Evolutionary conservation across 2,888 invertebrate species (phyloP), one percentile per base, ranked within the genome.

Genomic region (Xylophagus ater): DNA sequence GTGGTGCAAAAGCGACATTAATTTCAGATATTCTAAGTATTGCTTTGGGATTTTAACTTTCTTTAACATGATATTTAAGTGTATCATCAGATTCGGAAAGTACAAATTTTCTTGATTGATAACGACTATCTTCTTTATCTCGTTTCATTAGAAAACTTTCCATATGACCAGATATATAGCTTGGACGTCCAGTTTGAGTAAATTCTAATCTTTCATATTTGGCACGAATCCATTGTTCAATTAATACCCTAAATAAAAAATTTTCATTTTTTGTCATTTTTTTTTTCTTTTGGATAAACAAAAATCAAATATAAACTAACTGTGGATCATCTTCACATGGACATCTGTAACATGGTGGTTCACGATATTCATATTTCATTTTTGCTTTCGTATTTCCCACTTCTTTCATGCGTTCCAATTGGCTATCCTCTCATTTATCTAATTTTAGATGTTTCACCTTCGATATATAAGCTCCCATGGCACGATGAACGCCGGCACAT

Each of bases 171-270:
- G 77, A 78, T 34, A 81, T 74, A 57, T 89, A 90, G 47, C 72
- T 74, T 58, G 86, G 88, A 20, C 81, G 71, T 52, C 85, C 84
- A 17, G 44, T 49, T 51, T 81, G 77, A 49, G 78, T 78, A 61
- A 92, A 92, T 57, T 92, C 90, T 64, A 84, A 80, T 38, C 90
- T 72, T 60, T 86, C 78, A 62, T 92, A 92, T 64, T 92, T 92
- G 5, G 88, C 88, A 48, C 81, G 71, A 46, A 92, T 89, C 86
- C 88, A 92, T 61, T 92, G 89, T 57, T 88, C 87, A 42, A 85
- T 73, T 39, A 92, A 68, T 31, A 89, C 81, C 59, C 90, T 90
- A 67, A 7, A 68, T 14, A n/a, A n/a, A n/a, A n/a, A n/a, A n/a
- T n/a, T n/a, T n/a, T n/a, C n/a, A n/a, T n/a, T n/a, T n/a, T n/a